Evolutionary conservation across 2,797 vertebrate genomes (phyloP).

Genomic region (Gallinago stenura): DNA sequence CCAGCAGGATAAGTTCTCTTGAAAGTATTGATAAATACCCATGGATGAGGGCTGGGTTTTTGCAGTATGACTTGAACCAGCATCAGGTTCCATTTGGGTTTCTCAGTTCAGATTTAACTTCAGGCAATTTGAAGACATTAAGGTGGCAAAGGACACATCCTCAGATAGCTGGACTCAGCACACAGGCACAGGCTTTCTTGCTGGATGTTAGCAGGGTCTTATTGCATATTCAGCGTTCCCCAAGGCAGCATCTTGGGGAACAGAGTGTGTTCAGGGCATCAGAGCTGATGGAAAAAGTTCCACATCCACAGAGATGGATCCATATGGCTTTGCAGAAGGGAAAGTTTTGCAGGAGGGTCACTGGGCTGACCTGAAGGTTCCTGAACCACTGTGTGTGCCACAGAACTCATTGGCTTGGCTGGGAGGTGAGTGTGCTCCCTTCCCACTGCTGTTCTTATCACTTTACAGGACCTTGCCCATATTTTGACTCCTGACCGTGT

Average conservation of each 20-base stretch:
- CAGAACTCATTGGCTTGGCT: neutral
- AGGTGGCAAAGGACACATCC: neutral
- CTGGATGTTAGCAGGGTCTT: neutral
- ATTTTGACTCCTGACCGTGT: neutral
- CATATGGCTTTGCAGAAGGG: neutral
- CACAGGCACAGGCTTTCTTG: neutral
- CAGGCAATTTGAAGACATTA: neutral
- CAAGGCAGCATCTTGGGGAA: accelerated
- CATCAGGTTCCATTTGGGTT: neutral
- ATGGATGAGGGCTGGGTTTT: neutral
- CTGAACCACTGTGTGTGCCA: neutral
- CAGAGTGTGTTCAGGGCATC: neutral
- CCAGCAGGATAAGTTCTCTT: neutral
- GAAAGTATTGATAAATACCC: neutral
- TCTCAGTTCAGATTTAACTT: neutral
- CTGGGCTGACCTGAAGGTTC: neutral
- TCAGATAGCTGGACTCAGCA: neutral
- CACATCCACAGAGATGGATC: neutral
- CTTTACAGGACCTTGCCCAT: accelerated
- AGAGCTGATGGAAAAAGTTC: neutral
- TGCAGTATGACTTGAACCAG: neutral
- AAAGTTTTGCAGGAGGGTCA: neutral
- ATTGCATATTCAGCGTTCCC: too few species aligned
- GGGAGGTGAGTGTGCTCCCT: neutral
- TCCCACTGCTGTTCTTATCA: neutral